Percentiles rank a stretch among this genome's conserved stretches.
phyloP scores from a whole-genome alignment of 2,888 invertebrate species.

The Drosophila demipolita region DNA sequence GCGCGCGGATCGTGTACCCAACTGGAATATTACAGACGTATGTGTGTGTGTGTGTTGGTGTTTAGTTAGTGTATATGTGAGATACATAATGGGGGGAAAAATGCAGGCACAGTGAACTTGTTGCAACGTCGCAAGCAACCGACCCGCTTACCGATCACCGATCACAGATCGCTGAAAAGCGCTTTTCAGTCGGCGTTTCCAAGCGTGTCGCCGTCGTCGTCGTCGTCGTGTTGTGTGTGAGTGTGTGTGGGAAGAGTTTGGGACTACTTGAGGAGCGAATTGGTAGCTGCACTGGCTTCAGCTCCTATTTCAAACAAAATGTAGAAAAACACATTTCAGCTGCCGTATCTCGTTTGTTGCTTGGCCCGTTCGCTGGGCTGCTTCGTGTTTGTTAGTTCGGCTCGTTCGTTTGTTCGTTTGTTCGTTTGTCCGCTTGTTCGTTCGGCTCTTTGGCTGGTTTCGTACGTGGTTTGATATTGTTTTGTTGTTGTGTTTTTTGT shows the following conservation, averaged over 20 bases:
- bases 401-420: constrained; percentile 7
- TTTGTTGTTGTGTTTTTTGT: constrained; percentile 24
- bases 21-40: constrained; percentile 60
- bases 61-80: constrained; percentile 38
- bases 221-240: constrained; percentile 39
- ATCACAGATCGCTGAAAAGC: constrained; percentile 59
- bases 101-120: constrained; percentile 76
- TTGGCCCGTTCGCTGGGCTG: constrained; percentile 44
- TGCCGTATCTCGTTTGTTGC: constrained; percentile 75
- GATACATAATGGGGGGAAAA: constrained; percentile 32
- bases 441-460: constrained; percentile 25
- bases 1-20: constrained; percentile 72
- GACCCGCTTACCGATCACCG: constrained; percentile 23
- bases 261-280: constrained; percentile 85
- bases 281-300: constrained; percentile 86
- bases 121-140: constrained; percentile 62
- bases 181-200: constrained; percentile 67
- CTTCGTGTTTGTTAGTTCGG: constrained; percentile 27
- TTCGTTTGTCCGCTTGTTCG: constrained; percentile 1
- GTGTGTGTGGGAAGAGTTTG: constrained; percentile 85
- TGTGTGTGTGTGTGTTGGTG: constrained; percentile 40
- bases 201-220: constrained; percentile 38
- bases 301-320: constrained; percentile 85
- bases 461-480: constrained; percentile 38
- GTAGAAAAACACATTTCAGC: constrained; percentile 84